These are phyloP conservation scores for Trachelus iudaicus DNA, from an alignment of 2,888 invertebrate genomes.

Conservation along the genomic window DNA sequence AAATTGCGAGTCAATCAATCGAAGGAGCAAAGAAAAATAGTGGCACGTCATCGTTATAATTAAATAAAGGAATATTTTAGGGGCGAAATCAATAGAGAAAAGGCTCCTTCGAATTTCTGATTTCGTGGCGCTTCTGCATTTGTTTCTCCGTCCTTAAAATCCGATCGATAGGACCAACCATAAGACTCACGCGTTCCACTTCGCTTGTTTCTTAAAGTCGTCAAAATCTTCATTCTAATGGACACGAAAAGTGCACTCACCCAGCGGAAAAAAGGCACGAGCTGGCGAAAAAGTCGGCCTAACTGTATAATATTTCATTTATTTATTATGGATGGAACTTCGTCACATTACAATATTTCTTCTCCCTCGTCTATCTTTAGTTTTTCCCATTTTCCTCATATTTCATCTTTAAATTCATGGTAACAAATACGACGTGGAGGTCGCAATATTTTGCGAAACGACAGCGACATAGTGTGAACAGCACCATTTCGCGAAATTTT, in stretches of 20 bases:
- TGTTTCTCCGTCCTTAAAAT: not conserved
- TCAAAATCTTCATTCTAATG: constrained; percentile 8
- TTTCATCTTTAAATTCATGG: constrained; percentile 25
- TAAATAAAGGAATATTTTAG: not conserved
- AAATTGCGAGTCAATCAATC: constrained; percentile 39
- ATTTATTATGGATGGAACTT: constrained; percentile 66
- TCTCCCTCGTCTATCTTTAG: constrained; percentile 10
- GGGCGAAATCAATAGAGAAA: not conserved
- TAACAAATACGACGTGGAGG: constrained; percentile 34
- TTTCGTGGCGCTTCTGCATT: not conserved
- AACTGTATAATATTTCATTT: constrained; percentile 63
- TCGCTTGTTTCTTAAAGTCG: not conserved
- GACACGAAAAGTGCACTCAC: not conserved
- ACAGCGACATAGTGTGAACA: constrained; percentile 44
- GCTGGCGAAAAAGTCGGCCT: constrained; percentile 66
- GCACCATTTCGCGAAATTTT: constrained; percentile 23
- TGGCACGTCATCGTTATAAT: not conserved
- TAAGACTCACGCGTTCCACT: not conserved
- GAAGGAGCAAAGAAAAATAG: constrained; percentile 16
- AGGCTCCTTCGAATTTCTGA: not conserved
- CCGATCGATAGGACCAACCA: not conserved
- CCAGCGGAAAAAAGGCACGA: constrained; percentile 65
- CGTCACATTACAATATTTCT: constrained; percentile 63
- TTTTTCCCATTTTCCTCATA: constrained; percentile 33
- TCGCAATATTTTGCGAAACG: constrained; percentile 25